phyloP scores from a whole-genome alignment of 2,888 invertebrate species.

The Biston betularia region DNA sequence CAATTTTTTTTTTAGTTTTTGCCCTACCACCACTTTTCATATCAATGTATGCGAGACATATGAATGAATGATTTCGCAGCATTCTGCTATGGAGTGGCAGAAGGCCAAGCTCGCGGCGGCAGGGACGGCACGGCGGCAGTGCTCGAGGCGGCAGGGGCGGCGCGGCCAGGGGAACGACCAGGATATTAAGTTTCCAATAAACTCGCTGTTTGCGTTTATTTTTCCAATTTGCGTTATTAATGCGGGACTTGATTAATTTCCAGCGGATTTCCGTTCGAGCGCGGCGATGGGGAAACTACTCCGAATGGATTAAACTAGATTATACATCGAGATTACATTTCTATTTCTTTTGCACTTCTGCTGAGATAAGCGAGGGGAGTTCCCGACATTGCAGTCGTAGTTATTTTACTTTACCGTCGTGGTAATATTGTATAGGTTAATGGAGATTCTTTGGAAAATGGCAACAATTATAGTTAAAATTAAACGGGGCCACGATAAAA shows the following conservation, averaged over 20 bases:
- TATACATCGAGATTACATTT: slow-evolving; percentile 9
- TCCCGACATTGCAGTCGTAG: too few species aligned
- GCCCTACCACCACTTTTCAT: too few species aligned
- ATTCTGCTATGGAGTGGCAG: too few species aligned
- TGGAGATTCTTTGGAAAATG: too few species aligned
- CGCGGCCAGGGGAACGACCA: slow-evolving; percentile 33
- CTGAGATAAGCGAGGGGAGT: slow-evolving; percentile 2
- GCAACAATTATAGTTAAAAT: neutral
- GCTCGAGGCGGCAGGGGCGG: neutral
- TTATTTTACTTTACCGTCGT: too few species aligned
- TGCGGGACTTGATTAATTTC: slow-evolving; percentile 37
- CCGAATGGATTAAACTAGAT: slow-evolving; percentile 17
- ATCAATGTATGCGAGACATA: too few species aligned
- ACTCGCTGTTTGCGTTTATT: slow-evolving; percentile 40
- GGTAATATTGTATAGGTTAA: too few species aligned
- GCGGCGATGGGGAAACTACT: slow-evolving; percentile 15
- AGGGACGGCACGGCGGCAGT: neutral
- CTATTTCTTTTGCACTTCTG: slow-evolving; percentile 7
- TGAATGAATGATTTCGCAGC: too few species aligned
- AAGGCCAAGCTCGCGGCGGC: too few species aligned
- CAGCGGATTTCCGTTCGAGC: slow-evolving; percentile 26
- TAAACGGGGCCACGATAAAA: neutral
- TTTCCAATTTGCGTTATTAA: slow-evolving; percentile 44
- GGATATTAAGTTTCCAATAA: slow-evolving; percentile 64
- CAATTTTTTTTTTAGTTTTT: too few species aligned